Conservation (phyloP, 2,113 vertebrate species). For the Lasiurus cinereus region DNA sequence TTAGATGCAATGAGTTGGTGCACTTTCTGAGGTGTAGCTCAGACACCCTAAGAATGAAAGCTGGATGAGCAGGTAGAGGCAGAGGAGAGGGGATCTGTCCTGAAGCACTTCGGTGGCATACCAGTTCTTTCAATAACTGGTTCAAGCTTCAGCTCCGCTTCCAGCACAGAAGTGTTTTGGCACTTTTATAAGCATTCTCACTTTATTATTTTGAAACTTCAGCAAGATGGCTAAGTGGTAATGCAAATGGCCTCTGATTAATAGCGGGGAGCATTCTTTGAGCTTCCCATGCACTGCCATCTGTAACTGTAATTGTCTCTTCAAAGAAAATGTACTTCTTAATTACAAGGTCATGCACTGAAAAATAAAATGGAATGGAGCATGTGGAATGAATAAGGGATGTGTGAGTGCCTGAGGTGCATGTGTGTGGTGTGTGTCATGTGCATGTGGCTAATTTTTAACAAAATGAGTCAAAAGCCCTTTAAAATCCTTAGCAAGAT, state of each 20-base stretch:
- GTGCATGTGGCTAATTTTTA: conserved; percentile 54
- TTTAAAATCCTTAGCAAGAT: conserved; percentile 54
- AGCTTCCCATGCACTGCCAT: conserved; percentile 46
- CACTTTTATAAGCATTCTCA: conserved; percentile 70
- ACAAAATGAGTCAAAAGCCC: conserved; percentile 54
- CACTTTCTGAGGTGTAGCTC: background rate
- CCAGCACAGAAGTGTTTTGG: conserved; percentile 53
- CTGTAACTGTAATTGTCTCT: conserved; percentile 67
- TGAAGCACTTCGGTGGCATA: background rate
- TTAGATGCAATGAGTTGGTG: background rate
- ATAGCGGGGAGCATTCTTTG: conserved; percentile 60
- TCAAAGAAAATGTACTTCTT: conserved; percentile 69
- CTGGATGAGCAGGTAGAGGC: background rate
- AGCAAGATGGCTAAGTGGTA: conserved; percentile 65
- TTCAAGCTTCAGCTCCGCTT: background rate
- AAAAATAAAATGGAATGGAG: conserved; percentile 60
- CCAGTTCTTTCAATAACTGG: conserved; percentile 48
- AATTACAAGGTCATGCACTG: conserved; percentile 69
- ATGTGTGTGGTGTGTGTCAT: background rate
- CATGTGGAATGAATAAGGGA: conserved; percentile 59
- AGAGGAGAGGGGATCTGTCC: background rate
- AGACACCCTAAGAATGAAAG: background rate
- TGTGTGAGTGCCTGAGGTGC: background rate
- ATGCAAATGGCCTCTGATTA: conserved; percentile 72
- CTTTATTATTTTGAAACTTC: conserved; percentile 77